Evolutionary conservation across 2,797 vertebrate genomes (phyloP).

Genomic region (Tragelaphus eurycerus): DNA sequence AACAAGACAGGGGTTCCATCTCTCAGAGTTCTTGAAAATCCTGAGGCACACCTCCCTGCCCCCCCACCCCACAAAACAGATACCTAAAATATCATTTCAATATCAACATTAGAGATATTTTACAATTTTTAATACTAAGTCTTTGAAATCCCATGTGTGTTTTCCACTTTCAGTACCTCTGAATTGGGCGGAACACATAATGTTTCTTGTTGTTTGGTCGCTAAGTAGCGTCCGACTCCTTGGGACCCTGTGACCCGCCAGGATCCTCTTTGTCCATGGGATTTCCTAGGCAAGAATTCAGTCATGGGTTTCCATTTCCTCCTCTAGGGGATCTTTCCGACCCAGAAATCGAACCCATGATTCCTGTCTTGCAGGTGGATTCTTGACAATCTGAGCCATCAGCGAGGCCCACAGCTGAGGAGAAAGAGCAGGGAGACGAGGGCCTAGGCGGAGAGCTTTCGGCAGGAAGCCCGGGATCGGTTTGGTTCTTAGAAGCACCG

Average conservation of each 20-base stretch:
- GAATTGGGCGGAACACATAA: background rate
- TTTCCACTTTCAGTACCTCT: background rate
- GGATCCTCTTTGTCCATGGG: background rate
- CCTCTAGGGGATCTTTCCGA: background rate
- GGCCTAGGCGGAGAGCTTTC: background rate
- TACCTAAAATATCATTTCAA: background rate
- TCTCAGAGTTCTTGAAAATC: background rate
- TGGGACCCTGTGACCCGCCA: background rate
- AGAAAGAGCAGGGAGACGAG: background rate
- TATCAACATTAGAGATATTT: background rate
- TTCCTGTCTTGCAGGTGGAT: background rate
- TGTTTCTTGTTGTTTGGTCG: background rate
- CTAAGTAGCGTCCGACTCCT: background rate
- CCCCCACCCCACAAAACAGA: background rate
- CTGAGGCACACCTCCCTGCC: background rate
- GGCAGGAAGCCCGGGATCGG: background rate
- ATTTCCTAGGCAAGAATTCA: background rate
- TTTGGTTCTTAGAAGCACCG: too few species aligned
- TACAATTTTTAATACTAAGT: background rate
- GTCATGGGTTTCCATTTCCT: background rate
- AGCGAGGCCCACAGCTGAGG: background rate
- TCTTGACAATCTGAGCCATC: background rate
- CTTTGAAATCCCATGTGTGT: background rate
- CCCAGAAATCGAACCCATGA: background rate
- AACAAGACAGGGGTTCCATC: background rate